phyloP scores from a whole-genome alignment of 2,888 invertebrate genomes.

The Lucinisca nassula region DNA sequence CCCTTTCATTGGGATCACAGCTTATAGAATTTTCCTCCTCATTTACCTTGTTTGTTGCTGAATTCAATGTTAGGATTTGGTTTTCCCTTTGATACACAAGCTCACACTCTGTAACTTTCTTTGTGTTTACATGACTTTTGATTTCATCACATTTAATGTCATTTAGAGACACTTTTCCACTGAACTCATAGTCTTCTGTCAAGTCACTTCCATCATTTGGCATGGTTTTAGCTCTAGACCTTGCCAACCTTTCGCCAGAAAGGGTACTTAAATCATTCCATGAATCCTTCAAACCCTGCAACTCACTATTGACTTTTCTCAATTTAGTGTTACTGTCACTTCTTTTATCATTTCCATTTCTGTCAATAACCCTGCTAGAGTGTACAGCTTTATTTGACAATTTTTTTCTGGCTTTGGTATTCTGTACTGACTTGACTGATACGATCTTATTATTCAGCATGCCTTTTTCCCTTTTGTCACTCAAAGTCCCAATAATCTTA shows the following conservation, averaged over 20 bases:
- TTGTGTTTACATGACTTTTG: not conserved
- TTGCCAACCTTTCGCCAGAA: not conserved
- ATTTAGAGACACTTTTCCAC: not conserved
- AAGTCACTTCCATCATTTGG: not conserved
- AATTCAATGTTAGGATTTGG: not conserved
- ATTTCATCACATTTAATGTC: not conserved
- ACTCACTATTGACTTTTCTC: constrained; percentile 9
- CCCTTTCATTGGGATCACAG: not conserved
- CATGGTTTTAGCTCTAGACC: not conserved
- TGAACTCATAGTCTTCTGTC: not conserved
- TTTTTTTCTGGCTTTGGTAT: too few relatives aligned
- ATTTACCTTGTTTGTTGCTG: not conserved
- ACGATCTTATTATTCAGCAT: too few relatives aligned
- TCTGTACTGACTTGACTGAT: too few relatives aligned
- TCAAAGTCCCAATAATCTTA: too few relatives aligned
- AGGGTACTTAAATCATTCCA: constrained; percentile 29
- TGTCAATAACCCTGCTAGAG: not conserved
- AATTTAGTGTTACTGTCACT: not conserved
- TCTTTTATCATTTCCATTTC: not conserved
- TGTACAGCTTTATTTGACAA: too few relatives aligned
- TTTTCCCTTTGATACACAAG: too few relatives aligned
- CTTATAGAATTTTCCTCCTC: not conserved
- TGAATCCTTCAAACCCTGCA: constrained; percentile 25
- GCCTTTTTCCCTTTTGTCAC: too few relatives aligned
- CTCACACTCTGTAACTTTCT: not conserved